Evolutionary conservation across 2,797 vertebrate genomes (phyloP).

Genomic region (Malacoraja senta): DNA sequence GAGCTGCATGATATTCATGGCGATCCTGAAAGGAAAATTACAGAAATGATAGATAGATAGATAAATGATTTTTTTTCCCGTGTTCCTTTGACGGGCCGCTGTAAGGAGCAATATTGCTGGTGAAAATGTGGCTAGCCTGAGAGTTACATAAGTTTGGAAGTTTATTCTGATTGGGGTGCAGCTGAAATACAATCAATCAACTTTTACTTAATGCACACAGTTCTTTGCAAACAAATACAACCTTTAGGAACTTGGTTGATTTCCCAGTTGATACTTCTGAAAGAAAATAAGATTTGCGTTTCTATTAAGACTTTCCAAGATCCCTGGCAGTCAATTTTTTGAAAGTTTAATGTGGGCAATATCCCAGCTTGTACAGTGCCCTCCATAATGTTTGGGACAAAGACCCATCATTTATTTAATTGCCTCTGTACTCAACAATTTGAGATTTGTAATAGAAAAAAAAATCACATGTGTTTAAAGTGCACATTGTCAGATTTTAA

Average conservation of each 20-base stretch:
- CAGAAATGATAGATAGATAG: too few species aligned
- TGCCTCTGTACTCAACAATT: too few species aligned
- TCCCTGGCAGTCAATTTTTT: not conserved
- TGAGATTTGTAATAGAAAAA: too few species aligned
- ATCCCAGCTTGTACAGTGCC: not conserved
- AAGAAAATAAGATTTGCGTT: not conserved
- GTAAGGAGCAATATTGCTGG: not conserved
- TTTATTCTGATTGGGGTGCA: not conserved
- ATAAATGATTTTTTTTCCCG: too few species aligned
- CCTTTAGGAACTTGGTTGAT: not conserved
- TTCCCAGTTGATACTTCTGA: not conserved
- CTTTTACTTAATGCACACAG: not conserved
- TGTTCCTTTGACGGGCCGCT: not conserved
- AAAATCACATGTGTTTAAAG: too few species aligned
- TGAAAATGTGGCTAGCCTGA: not conserved
- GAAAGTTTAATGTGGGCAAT: not conserved
- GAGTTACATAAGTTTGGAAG: not conserved
- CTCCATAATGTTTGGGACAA: too few species aligned
- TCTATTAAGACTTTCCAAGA: not conserved
- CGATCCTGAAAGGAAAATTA: too few species aligned
- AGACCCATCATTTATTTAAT: too few species aligned
- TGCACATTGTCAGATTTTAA: too few species aligned
- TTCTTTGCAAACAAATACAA: not conserved
- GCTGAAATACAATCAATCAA: not conserved
- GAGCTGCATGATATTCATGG: too few species aligned